Evolutionary conservation across 2,888 invertebrate species (phyloP), one percentile per base, ranked within the genome.

Genomic region (Philonicus albiceps): DNA sequence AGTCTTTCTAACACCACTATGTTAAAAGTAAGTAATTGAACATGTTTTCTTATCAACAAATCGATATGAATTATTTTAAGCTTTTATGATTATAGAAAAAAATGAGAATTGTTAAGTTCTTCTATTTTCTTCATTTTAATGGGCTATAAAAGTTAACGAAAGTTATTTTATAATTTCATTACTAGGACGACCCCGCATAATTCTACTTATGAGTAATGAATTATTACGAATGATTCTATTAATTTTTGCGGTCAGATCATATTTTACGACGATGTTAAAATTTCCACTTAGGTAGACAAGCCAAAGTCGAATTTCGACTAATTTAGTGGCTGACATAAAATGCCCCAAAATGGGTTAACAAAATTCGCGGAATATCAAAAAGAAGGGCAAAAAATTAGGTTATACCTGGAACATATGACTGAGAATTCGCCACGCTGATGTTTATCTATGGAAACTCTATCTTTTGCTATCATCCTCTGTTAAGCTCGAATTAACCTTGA

Each of bases 1-100:
- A n/a, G n/a, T n/a, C n/a, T n/a, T n/a, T n/a, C n/a, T n/a, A n/a
- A n/a, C n/a, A n/a, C n/a, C n/a, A n/a, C n/a, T n/a, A n/a, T n/a
- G n/a, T n/a, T n/a, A 87, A 87, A 86, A 86, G 87, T 87, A 37
- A 86, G 73, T 86, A 1, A 84, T 37, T 3, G 40, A 43, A 43
- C 40, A 43, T 37, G 13, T 22, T 64, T 27, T 64, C 22, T 64
- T 64, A 64, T 49, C 49, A 49, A 49, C 3, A 49, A n/a, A n/a
- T 49, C 6, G n/a, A 16, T 49, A 49, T n/a, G 6, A n/a, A n/a
- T 49, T 49, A 49, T 19, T 49, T 49, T 49, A 19, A 49, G 49
- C 49, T 49, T n/a, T 49, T 49, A 16, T 49, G 16, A 49, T 16
- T 49, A 49, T 49, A 49, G 11, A 5, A 49, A 49, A n/a, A n/a